Conservation (phyloP, 2,888 invertebrate species). For the Hesperia comma region DNA sequence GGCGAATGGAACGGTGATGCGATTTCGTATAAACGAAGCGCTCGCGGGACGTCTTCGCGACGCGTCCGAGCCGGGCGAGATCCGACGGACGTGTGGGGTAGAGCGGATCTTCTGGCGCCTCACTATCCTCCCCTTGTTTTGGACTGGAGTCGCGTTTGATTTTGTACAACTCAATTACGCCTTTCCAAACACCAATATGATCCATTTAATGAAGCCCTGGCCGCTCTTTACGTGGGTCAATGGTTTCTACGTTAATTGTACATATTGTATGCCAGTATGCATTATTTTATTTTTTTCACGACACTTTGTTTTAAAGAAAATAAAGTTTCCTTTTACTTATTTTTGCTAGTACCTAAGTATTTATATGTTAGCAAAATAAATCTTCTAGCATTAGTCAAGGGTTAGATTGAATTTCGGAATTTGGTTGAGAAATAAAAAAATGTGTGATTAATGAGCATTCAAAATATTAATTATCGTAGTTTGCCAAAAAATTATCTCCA, state of each 20-base stretch:
- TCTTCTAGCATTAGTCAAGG: too few relatives aligned
- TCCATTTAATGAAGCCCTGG: conserved; percentile 31
- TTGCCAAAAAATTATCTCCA: too few relatives aligned
- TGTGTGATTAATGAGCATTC: too few relatives aligned
- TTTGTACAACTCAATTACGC: conserved; percentile 36
- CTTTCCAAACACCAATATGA: conserved; percentile 27
- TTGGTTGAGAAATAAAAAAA: too few relatives aligned
- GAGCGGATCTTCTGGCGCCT: conserved; percentile 30
- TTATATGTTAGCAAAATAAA: too few relatives aligned
- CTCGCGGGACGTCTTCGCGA: not conserved
- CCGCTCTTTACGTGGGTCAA: conserved; percentile 22
- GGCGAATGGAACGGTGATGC: conserved; percentile 3
- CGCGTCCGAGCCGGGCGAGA: conserved; percentile 21
- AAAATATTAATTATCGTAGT: too few relatives aligned
- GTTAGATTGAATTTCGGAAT: too few relatives aligned
- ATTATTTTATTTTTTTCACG: not conserved
- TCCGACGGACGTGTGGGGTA: conserved; percentile 17
- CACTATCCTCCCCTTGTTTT: conserved; percentile 39
- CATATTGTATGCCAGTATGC: not conserved
- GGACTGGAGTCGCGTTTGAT: conserved; percentile 41
- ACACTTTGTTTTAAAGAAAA: too few relatives aligned
- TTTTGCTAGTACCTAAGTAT: too few relatives aligned
- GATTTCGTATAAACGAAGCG: not conserved
- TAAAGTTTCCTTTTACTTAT: too few relatives aligned
- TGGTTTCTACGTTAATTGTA: not conserved